Percentiles rank a stretch among this genome's conserved stretches.
These are phyloP conservation scores for Xestia sexstrigata DNA, from an alignment of 2,888 invertebrate species.

Conservation along the genomic window DNA sequence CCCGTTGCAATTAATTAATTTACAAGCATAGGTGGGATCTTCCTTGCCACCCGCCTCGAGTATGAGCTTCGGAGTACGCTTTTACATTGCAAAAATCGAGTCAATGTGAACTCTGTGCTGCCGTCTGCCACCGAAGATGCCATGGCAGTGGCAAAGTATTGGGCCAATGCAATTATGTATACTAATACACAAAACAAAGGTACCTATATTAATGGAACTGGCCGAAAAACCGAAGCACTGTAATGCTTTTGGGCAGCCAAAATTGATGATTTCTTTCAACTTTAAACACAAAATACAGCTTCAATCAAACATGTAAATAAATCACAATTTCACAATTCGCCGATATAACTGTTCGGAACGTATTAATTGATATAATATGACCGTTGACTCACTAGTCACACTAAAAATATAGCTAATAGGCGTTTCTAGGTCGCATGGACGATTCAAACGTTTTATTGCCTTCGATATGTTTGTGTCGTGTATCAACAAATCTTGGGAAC, in stretches of 20 bases:
- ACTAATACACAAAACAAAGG: background rate
- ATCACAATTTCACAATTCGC: constrained; percentile 43
- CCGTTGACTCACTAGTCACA: constrained; percentile 57
- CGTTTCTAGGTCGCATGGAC: constrained; percentile 61
- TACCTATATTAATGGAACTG: background rate
- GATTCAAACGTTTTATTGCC: constrained; percentile 58
- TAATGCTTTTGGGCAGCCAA: background rate
- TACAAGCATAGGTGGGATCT: background rate
- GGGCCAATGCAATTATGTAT: background rate
- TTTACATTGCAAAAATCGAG: background rate
- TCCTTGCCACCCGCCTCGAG: background rate
- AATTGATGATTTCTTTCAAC: background rate
- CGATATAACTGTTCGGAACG: constrained; percentile 34
- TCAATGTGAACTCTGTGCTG: background rate
- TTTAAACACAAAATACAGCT: constrained; percentile 3
- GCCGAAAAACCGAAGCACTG: background rate
- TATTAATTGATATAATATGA: constrained; percentile 62
- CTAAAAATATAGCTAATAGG: constrained; percentile 65
- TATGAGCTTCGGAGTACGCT: background rate
- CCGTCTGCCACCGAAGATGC: background rate
- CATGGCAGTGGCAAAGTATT: background rate
- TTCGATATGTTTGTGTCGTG: constrained; percentile 50
- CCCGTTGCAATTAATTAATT: background rate
- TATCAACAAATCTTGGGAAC: constrained; percentile 44
- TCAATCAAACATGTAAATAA: constrained; percentile 23